Conservation (phyloP, 2,113 vertebrate genomes). For the Junco hyemalis region DNA sequence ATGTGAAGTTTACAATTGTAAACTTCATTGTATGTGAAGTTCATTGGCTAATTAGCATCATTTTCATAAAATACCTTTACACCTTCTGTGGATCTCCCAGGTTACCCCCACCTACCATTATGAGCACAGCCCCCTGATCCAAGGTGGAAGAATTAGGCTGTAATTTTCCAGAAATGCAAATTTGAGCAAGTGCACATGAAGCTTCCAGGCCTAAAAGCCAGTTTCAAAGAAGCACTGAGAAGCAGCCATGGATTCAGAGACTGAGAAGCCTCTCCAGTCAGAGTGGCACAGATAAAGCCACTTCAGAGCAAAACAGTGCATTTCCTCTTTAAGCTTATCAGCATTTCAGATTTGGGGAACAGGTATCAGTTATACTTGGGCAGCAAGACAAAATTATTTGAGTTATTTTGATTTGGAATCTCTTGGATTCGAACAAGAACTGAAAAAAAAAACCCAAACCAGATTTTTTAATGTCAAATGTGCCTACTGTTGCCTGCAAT, state of each 20-base stretch:
- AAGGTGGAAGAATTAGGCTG: not conserved
- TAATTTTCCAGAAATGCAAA: not conserved
- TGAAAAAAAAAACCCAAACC: fast-evolving
- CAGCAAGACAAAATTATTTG: not conserved
- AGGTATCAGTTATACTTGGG: not conserved
- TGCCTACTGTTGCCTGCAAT: not conserved
- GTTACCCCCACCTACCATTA: not conserved
- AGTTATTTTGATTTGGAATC: not conserved
- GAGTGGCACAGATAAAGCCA: not conserved
- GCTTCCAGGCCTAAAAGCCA: not conserved
- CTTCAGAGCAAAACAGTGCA: not conserved
- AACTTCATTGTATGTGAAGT: not conserved
- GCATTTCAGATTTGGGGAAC: not conserved
- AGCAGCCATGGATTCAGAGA: not conserved
- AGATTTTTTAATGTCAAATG: not conserved
- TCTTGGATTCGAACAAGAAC: not conserved
- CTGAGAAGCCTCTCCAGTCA: not conserved
- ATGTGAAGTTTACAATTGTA: not conserved
- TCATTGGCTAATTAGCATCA: not conserved
- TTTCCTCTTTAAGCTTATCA: not conserved
- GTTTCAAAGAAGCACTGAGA: not conserved
- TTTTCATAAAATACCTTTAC: not conserved
- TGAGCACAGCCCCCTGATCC: fast-evolving
- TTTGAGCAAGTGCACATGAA: not conserved
- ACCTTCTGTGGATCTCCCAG: not conserved